A percentile compares a stretch with the other conserved stretches of the same genome.
Conservation (phyloP, 2,888 invertebrate genomes). For the Acrobasis consociella region DNA sequence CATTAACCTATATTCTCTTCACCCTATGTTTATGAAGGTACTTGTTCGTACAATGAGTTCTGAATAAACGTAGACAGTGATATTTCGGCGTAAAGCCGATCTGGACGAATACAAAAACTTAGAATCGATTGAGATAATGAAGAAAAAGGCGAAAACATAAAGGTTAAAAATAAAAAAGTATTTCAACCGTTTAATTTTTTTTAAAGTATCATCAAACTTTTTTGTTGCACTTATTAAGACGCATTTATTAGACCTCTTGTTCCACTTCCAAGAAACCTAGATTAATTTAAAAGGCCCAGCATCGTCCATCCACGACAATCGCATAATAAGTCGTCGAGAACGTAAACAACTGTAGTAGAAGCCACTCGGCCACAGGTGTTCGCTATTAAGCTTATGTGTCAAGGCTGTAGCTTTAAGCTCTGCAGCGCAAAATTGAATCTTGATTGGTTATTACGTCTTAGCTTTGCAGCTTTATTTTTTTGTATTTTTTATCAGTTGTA, state of each 20-base stretch:
- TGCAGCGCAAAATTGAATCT: constrained; percentile 14
- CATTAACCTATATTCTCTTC: too few relatives aligned
- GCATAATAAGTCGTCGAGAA: constrained; percentile 8
- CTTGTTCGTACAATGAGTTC: too few relatives aligned
- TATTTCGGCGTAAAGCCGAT: too few relatives aligned
- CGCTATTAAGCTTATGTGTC: constrained; percentile 17
- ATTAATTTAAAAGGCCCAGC: background rate
- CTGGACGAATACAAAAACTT: too few relatives aligned
- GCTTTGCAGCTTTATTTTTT: background rate
- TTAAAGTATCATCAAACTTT: too few relatives aligned
- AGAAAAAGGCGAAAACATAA: too few relatives aligned
- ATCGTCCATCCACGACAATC: constrained; percentile 10
- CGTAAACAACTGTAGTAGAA: background rate
- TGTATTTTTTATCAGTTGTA: too few relatives aligned
- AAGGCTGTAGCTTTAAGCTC: constrained; percentile 15
- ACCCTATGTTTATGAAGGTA: too few relatives aligned
- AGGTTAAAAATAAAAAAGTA: too few relatives aligned
- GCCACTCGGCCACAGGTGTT: constrained; percentile 21
- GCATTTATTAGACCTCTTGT: background rate
- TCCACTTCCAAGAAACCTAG: background rate
- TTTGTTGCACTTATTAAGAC: background rate
- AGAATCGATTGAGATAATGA: too few relatives aligned
- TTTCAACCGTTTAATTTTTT: too few relatives aligned
- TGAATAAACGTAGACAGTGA: too few relatives aligned
- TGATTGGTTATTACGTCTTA: background rate